Evolutionary conservation across 2,888 invertebrate species (phyloP), one percentile per base, ranked within the genome.

Genomic region (Xanthia togata): DNA sequence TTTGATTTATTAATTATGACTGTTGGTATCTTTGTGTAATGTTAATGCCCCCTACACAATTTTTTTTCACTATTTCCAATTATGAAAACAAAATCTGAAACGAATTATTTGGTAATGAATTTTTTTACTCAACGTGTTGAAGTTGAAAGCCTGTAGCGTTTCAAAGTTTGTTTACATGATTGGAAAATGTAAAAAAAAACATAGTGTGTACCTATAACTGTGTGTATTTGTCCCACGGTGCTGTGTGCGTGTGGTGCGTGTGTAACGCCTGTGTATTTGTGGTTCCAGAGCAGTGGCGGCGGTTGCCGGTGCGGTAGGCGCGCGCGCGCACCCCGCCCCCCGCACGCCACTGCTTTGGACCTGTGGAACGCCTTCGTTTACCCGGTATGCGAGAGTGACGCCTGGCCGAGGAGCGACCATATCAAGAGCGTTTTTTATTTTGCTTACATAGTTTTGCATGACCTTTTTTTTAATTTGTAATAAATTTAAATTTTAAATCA

Each of bases 331-430:
- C 96, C 97, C 97, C 97, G 97, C 96, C 97, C 97, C 96, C 97
- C 97, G 97, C 97, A 97, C 97, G 97, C 97, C 97, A 97, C 97
- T 97, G 97, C 97, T 97, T 97, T 97, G 96, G 96, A 97, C 94
- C 96, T 96, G 92, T 97, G 97, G 97, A 97, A 97, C 97, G 97
- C 97, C 97, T 97, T 97, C 96, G 96, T 96, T 93, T 96, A 97
- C 95, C 97, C 97, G 97, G 97, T 97, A 97, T 97, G 97, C 93
- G 91, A 91, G 95, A 94, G 93, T 87, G 88, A 88, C 84, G 88
- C 88, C 88, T 89, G 94, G 94, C 92, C 94, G 93, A 92, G 94
- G 95, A 92, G 93, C 92, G 94, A 91, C 90, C 87, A 89, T 89
- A 90, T 89, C 89, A 90, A 79, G 90, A 87, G 88, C 88, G 82